Evolutionary conservation across 2,797 vertebrate genomes (phyloP).

Genomic region (Lepus oiostolus): DNA sequence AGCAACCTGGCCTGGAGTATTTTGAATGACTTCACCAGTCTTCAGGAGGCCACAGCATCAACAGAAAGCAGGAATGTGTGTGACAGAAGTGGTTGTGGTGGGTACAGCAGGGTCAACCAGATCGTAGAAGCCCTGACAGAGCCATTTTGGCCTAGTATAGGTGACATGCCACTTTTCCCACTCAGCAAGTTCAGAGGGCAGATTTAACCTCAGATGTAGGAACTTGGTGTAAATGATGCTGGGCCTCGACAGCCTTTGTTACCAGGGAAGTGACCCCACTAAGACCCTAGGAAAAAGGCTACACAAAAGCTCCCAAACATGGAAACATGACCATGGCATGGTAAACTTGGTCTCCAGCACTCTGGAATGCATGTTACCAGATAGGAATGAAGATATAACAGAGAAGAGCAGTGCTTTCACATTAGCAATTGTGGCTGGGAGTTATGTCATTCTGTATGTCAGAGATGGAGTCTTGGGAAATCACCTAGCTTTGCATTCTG

Average conservation of each 20-base stretch:
- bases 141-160: background rate
- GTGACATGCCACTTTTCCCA: background rate
- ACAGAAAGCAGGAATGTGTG: background rate
- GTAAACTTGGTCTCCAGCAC: background rate
- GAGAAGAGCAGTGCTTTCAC: background rate
- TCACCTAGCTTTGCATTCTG: background rate
- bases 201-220: background rate
- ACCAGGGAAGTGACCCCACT: background rate
- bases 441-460: background rate
- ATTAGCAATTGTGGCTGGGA: background rate
- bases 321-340: background rate
- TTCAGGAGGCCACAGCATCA: background rate
- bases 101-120: background rate
- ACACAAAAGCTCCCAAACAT: background rate
- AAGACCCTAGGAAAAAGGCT: background rate
- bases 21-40: background rate
- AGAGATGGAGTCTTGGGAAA: slow-evolving; percentile 16
- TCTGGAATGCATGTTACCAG: background rate
- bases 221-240: background rate
- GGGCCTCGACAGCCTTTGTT: background rate
- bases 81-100: background rate
- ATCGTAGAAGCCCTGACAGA: background rate
- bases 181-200: background rate
- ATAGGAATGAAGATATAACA: background rate
- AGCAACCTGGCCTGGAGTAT: background rate